Evolutionary conservation across 2,888 invertebrate species (phyloP).

Genomic region (Diaperis boleti): DNA sequence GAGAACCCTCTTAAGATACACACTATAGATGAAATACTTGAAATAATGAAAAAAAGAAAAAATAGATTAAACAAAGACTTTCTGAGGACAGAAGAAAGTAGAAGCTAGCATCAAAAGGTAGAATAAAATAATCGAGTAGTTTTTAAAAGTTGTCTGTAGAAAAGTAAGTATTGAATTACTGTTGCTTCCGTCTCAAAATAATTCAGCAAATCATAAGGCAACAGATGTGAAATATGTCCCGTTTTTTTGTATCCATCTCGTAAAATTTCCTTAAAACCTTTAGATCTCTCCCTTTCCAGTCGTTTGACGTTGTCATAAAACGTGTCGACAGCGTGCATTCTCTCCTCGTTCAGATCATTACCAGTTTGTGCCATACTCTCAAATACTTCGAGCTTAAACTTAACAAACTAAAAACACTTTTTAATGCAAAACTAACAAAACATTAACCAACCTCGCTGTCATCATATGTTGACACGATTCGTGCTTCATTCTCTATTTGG

Average conservation of each 20-base stretch:
- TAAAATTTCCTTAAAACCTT: background rate
- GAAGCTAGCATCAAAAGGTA: background rate
- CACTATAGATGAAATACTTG: too few species aligned
- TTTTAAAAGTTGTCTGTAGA: too few species aligned
- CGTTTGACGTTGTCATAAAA: conserved; percentile 1
- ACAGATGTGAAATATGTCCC: conserved; percentile 2
- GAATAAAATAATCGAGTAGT: background rate
- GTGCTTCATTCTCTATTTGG: background rate
- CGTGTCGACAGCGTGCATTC: conserved; percentile 20
- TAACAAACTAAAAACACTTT: background rate
- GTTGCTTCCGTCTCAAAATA: conserved; percentile 23
- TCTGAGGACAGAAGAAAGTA: background rate
- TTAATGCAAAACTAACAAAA: background rate
- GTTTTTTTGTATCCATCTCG: conserved; percentile 4
- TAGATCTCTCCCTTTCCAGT: conserved; percentile 15
- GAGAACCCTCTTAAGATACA: too few species aligned
- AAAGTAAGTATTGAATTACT: background rate
- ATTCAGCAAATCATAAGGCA: conserved; percentile 9
- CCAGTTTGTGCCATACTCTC: background rate
- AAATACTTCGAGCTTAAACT: background rate
- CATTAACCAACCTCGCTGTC: background rate
- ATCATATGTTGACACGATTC: too few species aligned
- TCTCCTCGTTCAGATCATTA: conserved; percentile 16
- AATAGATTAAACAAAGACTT: too few species aligned
- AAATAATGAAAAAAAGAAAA: too few species aligned